These are phyloP conservation scores for Enteromius unitaeniatus DNA, from an alignment of 2,797 vertebrate species.

Conservation along the genomic window DNA sequence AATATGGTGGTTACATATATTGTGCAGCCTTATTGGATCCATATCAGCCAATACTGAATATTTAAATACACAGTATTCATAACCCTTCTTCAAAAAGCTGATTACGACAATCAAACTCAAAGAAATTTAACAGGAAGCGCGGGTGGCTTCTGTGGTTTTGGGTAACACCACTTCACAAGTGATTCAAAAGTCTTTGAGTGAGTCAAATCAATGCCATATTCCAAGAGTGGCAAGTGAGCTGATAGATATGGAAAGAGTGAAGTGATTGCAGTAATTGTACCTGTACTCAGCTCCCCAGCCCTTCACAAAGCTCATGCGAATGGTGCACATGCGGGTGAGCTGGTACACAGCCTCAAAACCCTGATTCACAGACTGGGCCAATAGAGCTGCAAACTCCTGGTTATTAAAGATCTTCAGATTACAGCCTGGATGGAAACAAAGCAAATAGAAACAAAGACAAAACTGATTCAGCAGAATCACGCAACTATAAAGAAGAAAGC, in stretches of 20 bases:
- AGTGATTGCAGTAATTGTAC: conserved; percentile 68
- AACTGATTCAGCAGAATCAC: not conserved
- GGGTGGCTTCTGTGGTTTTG: conserved; percentile 25
- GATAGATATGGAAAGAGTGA: conserved; percentile 1
- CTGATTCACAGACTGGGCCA: conserved; percentile 98
- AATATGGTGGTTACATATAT: not conserved
- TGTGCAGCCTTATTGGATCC: not conserved
- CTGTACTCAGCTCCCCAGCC: conserved; percentile 99
- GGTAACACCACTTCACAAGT: conserved; percentile 23
- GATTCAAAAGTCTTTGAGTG: conserved; percentile 14
- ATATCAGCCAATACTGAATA: not conserved
- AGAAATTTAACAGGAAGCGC: conserved; percentile 19
- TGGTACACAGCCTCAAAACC: conserved; percentile 98
- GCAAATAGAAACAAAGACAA: not conserved
- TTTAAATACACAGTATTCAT: not conserved
- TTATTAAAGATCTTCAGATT: conserved; percentile 99
- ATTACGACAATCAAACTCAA: not conserved
- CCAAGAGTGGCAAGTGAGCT: not conserved
- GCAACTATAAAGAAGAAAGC: not conserved
- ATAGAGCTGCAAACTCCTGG: conserved; percentile 95
- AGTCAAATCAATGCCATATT: conserved; percentile 23
- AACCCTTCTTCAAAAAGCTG: not conserved
- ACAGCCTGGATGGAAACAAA: conserved; percentile 80
- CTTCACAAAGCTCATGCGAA: conserved; percentile 99
- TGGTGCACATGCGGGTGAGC: conserved; percentile 98